Evolutionary conservation across 2,888 invertebrate genomes (phyloP).

Genomic region (Drosophila leonis): DNA sequence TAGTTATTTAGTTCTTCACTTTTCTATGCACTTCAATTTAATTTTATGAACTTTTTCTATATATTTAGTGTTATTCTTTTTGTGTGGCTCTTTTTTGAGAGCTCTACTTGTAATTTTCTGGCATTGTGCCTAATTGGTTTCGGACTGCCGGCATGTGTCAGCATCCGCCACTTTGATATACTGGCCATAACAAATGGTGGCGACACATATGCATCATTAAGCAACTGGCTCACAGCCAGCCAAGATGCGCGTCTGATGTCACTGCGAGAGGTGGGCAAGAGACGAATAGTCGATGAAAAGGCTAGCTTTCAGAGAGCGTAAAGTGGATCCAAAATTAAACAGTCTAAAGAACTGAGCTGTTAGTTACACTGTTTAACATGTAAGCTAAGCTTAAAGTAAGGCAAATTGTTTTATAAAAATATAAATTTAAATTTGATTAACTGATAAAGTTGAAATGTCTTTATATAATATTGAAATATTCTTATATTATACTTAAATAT

Average conservation of each 20-base stretch:
- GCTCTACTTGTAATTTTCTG: conserved; percentile 51
- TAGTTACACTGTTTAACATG: background rate
- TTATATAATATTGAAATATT: background rate
- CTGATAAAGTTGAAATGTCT: no score
- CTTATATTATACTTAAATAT: no score
- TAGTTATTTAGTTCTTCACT: background rate
- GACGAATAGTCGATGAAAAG: background rate
- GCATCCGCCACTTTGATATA: conserved; percentile 46
- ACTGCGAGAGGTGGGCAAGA: background rate
- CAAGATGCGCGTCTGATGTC: conserved; percentile 14
- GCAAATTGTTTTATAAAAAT: background rate
- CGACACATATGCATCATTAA: conserved; percentile 76
- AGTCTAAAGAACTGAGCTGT: background rate
- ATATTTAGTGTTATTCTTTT: background rate
- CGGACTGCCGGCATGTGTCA: conserved; percentile 32
- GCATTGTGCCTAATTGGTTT: conserved; percentile 75
- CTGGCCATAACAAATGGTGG: conserved; percentile 58
- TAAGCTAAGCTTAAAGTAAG: background rate
- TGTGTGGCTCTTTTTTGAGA: background rate
- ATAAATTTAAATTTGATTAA: background rate
- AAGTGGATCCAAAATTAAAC: background rate
- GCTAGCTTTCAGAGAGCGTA: background rate
- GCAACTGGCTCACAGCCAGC: conserved; percentile 66
- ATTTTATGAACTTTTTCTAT: conserved; percentile 3
- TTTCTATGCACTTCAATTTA: background rate